Conservation (phyloP, 1,140 invertebrate species). For the Rhagoletis zephyria region DNA sequence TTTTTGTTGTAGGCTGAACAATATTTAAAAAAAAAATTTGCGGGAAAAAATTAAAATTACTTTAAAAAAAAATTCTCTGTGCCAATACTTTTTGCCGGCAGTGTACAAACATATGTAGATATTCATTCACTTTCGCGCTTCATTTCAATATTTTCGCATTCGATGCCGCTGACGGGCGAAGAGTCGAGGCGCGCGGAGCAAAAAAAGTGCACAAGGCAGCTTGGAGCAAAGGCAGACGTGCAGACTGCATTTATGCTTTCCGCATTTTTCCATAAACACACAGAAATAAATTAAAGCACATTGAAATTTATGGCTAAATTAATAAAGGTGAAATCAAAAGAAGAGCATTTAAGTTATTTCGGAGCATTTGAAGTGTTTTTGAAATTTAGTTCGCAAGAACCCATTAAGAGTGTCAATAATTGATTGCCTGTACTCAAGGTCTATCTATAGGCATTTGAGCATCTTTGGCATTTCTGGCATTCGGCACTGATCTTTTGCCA, state of each 20-base stretch:
- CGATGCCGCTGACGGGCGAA: background rate
- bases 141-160: slow-evolving; percentile 46
- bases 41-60: no score
- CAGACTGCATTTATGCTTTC: slow-evolving; percentile 1
- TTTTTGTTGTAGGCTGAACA: no score
- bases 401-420: no score
- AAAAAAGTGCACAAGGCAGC: background rate
- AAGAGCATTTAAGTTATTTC: no score
- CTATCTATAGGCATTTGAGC: no score
- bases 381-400: no score
- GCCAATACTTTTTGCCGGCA: no score
- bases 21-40: no score
- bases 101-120: no score
- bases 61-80: no score
- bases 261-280: background rate
- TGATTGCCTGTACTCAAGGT: no score
- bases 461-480: background rate
- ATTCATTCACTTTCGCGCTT: slow-evolving; percentile 37
- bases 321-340: background rate
- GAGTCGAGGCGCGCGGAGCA: background rate
- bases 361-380: no score
- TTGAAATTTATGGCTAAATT: slow-evolving; percentile 17
- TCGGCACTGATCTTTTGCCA: background rate
- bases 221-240: background rate
- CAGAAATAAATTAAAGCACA: background rate